Evolutionary conservation across 2,888 invertebrate genomes (phyloP), one percentile per base, ranked within the genome.

Genomic region (Yponomeuta plumbellus): DNA sequence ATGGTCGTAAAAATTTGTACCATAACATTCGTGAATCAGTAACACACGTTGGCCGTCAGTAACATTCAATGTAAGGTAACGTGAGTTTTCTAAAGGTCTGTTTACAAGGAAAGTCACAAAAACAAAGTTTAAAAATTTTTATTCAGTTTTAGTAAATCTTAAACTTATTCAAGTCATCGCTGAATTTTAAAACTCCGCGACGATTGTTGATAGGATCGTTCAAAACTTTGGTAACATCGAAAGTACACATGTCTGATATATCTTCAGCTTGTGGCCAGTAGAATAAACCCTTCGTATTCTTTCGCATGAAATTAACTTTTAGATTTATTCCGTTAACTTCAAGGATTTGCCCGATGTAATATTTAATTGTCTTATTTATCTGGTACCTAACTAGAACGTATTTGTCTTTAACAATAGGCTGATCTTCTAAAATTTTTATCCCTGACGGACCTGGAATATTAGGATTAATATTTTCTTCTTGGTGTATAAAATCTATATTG

Each of bases 241-340:
- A 64, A 21, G 23, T 56, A 64, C 26, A 64, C 64, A 64, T 64
- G 22, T 64, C 64, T 56, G 56, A 5, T 64, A 57, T 64, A 56
- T 64, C 64, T 64, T 64, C 64, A 23, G 64, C 64, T 64, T 64
- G 64, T 64, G 64, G 64, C 56, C 64, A 64, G 64, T 64, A 64
- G 56, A 64, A 64, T 23, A 52, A 57, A 64, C 56, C 64, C 6
- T 23, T 17, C 2, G 10, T 3, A 21, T 64, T 64, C 23, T 56
- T 64, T 5, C 56, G 56, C 64, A 56, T 22, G 34, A 64, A 64
- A 56, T 64, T 64, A 64, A 64, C 56, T 22, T 64, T 64, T 56
- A 64, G 3, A 64, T 64, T 17, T 8, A 56, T 64, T 11, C 64
- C 64, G 64, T 64, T 64, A 56, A 64, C 22, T 52, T 11, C 64